These are phyloP conservation scores for Tolmerus cingulatus DNA, from an alignment of 2,888 invertebrate genomes.

Conservation along the genomic window DNA sequence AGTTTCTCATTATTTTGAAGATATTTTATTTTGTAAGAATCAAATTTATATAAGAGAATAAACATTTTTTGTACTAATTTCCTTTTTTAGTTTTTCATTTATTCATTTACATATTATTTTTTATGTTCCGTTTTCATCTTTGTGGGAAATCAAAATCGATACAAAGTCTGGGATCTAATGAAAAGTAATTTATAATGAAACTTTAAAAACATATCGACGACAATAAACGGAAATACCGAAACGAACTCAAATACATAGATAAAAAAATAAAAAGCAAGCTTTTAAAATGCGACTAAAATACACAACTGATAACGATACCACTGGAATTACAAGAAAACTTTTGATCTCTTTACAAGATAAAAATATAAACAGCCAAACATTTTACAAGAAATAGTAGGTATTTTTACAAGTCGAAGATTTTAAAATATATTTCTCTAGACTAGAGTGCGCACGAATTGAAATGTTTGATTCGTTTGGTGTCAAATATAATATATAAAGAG, in stretches of 20 bases:
- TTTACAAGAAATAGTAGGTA: not conserved
- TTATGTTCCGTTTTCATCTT: not conserved
- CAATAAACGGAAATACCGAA: not conserved
- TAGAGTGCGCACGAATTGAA: not conserved
- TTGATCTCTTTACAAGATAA: not conserved
- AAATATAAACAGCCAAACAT: not conserved
- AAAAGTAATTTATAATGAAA: not conserved
- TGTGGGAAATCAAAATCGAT: not conserved
- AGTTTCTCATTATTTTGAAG: slow-evolving; percentile 45
- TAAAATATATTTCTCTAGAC: not conserved
- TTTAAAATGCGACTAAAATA: not conserved
- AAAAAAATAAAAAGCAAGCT: not conserved
- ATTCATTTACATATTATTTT: not conserved
- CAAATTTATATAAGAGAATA: slow-evolving; percentile 35
- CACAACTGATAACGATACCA: not conserved
- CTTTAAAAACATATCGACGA: not conserved
- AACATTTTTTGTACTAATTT: slow-evolving; percentile 35
- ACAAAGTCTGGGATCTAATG: not conserved
- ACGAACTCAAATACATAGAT: not conserved
- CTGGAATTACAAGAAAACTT: not conserved
- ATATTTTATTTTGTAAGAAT: slow-evolving; percentile 43
- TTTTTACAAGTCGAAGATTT: not conserved
- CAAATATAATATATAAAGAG: not conserved
- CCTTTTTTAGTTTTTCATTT: not conserved
- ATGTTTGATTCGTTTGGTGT: not conserved